Percentiles rank a stretch among this genome's conserved stretches.
These are phyloP conservation scores for Pachycephus smyrnensis DNA, from an alignment of 2,888 invertebrate genomes.

Conservation along the genomic window DNA sequence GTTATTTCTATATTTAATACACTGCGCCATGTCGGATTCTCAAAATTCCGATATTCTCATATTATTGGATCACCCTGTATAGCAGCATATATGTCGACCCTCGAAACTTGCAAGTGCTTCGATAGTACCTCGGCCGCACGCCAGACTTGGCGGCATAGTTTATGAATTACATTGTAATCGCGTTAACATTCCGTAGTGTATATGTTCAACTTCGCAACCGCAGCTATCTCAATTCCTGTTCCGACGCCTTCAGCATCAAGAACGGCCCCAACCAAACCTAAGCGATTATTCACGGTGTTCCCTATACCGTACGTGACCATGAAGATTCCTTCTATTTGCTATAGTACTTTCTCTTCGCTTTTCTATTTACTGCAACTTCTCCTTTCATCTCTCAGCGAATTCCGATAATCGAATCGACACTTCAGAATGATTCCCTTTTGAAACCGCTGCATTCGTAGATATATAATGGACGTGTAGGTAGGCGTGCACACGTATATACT, in stretches of 20 bases:
- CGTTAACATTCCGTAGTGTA: constrained; percentile 41
- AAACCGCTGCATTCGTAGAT: neutral
- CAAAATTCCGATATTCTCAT: neutral
- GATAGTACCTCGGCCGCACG: constrained; percentile 17
- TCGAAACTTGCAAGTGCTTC: constrained; percentile 36
- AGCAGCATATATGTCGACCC: constrained; percentile 23
- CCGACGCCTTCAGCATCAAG: neutral
- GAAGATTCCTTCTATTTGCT: neutral
- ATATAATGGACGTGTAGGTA: neutral
- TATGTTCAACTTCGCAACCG: constrained; percentile 18
- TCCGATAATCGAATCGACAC: neutral
- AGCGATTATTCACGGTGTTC: neutral
- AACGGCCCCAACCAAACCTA: neutral
- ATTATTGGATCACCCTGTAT: constrained; percentile 31
- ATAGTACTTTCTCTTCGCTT: neutral
- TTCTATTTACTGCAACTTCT: neutral
- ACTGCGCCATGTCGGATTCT: neutral
- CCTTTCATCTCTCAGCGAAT: neutral
- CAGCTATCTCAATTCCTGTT: constrained; percentile 25
- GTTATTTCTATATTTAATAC: neutral
- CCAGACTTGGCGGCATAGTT: constrained; percentile 43
- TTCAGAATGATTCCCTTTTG: neutral
- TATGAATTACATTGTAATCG: constrained; percentile 50
- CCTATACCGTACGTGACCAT: neutral
- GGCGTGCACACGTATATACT: neutral